Evolutionary conservation across 2,113 vertebrate species (phyloP).

Genomic region (Microcebus ravelobensis): DNA sequence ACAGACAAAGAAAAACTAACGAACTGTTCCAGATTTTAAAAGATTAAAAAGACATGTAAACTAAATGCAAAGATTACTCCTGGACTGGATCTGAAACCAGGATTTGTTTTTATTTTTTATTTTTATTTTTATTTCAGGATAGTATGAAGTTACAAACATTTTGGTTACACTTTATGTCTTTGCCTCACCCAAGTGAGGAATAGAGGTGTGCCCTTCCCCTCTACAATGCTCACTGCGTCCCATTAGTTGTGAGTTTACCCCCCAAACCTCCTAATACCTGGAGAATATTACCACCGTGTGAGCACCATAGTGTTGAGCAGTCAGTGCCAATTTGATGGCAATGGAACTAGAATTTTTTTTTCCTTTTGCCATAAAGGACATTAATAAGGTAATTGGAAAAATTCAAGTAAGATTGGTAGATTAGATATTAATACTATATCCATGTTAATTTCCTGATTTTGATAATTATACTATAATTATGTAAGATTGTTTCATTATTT

Average conservation of each 20-base stretch:
- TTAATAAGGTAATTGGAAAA: neutral
- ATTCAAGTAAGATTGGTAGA: neutral
- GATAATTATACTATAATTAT: neutral
- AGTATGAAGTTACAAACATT: no score
- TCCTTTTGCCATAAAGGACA: neutral
- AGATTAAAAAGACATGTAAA: neutral
- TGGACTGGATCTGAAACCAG: neutral
- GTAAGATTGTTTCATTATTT: neutral
- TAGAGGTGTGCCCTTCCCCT: no score
- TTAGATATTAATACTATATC: neutral
- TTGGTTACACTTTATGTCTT: no score
- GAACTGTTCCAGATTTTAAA: neutral
- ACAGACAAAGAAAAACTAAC: neutral
- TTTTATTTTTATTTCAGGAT: no score
- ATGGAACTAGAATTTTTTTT: neutral
- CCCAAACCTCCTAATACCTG: no score
- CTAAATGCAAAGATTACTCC: neutral
- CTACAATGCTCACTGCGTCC: no score
- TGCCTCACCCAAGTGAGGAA: no score
- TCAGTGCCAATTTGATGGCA: no score
- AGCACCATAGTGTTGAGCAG: no score
- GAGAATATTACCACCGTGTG: no score
- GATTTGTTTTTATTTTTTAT: neutral
- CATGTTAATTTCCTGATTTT: slow-evolving; percentile 1
- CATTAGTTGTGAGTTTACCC: no score